These are phyloP conservation scores for Plemyria rubiginata DNA, from an alignment of 2,888 invertebrate species.

Conservation along the genomic window DNA sequence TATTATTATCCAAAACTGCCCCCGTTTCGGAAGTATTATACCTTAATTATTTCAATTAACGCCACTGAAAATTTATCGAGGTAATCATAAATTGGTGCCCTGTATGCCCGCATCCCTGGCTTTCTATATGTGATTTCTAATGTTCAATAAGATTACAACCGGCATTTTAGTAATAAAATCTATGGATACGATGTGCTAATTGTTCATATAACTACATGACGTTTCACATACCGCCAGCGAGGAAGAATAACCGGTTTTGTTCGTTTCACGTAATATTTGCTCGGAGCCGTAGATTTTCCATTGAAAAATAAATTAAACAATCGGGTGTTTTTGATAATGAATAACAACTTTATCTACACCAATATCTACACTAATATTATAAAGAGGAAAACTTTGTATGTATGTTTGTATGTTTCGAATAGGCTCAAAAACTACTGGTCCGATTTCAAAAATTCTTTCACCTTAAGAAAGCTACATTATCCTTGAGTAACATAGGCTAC, in stretches of 20 bases:
- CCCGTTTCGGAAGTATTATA: background rate
- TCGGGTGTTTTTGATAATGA: background rate
- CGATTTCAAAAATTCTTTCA: no score
- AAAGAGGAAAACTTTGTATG: no score
- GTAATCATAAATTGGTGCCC: background rate
- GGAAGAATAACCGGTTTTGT: slow-evolving; percentile 51
- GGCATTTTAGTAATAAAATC: slow-evolving; percentile 37
- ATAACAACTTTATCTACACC: background rate
- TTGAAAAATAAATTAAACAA: slow-evolving; percentile 10
- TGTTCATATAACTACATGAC: slow-evolving; percentile 55
- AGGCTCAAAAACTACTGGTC: no score
- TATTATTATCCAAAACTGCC: background rate
- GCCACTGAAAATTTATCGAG: background rate
- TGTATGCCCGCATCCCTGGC: background rate
- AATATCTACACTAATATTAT: no score
- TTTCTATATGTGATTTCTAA: slow-evolving; percentile 2
- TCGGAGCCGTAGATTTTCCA: slow-evolving; percentile 24
- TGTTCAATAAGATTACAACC: slow-evolving; percentile 8
- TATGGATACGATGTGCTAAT: slow-evolving; percentile 53
- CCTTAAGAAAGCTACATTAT: no score
- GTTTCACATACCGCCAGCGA: slow-evolving; percentile 44
- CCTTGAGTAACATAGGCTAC: no score
- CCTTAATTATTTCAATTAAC: background rate
- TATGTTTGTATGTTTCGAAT: no score
- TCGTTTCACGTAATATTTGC: slow-evolving; percentile 37